Conservation (phyloP, 2,113 vertebrate species). For the Symphodus melops region DNA sequence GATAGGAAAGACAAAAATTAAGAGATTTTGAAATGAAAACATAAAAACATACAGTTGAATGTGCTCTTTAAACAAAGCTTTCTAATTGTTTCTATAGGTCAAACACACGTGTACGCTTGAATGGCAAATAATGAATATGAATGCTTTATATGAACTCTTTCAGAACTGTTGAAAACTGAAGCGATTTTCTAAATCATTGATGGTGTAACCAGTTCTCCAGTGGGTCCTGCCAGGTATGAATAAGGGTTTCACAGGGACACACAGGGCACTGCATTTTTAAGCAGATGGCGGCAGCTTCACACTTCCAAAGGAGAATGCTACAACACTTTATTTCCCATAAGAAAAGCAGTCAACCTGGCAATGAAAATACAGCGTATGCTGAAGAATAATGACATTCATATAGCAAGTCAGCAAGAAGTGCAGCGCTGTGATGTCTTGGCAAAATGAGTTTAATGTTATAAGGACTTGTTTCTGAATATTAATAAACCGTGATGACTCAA, state of each 20-base stretch:
- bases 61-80: conserved; percentile 9
- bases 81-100: not conserved
- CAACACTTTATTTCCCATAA: conserved; percentile 43
- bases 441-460: conserved; percentile 35
- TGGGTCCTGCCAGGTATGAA: conserved; percentile 49
- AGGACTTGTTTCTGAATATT: conserved; percentile 36
- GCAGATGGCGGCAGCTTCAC: conserved; percentile 47
- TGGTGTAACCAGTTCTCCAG: conserved; percentile 39
- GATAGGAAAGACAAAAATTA: too few species aligned
- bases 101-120: not conserved
- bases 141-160: not conserved
- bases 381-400: conserved; percentile 49
- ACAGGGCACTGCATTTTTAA: conserved; percentile 42
- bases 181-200: conserved; percentile 35
- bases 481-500: conserved; percentile 25
- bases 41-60: too few species aligned
- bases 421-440: conserved; percentile 29
- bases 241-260: conserved; percentile 35
- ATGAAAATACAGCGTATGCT: conserved; percentile 41
- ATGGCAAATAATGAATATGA: conserved; percentile 1
- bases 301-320: conserved; percentile 41
- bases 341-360: conserved; percentile 53
- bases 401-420: conserved; percentile 53
- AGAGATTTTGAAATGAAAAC: too few species aligned
- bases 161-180: not conserved